Evolutionary conservation across 2,113 vertebrate species (phyloP).

Genomic region (Oncorhynchus nerka): DNA sequence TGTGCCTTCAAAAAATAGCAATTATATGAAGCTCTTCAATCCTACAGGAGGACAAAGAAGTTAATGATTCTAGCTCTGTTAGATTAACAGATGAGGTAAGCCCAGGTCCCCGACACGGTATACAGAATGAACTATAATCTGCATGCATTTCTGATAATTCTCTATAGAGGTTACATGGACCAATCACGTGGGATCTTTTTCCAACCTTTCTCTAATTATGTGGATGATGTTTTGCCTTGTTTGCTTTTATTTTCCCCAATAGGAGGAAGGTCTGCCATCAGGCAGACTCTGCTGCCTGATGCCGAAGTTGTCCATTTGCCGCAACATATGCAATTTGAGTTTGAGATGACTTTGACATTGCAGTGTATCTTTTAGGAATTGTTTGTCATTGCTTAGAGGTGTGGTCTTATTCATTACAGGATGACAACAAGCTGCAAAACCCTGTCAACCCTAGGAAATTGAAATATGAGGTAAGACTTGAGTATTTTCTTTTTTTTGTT

Average conservation of each 20-base stretch:
- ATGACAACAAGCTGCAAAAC: conserved; percentile 54
- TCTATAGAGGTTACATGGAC: neutral
- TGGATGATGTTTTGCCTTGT: neutral
- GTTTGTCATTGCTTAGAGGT: neutral
- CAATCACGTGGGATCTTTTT: neutral
- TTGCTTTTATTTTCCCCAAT: neutral
- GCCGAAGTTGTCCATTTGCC: too few relatives aligned
- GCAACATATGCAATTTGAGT: too few relatives aligned
- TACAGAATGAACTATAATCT: conserved; percentile 21
- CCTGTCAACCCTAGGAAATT: conserved; percentile 48
- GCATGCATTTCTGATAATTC: conserved; percentile 30
- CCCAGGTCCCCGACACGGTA: conserved; percentile 24
- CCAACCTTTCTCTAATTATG: neutral
- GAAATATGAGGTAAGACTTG: conserved; percentile 69
- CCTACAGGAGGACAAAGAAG: conserved; percentile 53
- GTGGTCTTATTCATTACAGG: conserved; percentile 50
- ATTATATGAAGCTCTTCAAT: too few relatives aligned
- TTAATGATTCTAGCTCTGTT: conserved; percentile 60
- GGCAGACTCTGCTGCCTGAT: too few relatives aligned
- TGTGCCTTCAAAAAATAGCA: too few relatives aligned
- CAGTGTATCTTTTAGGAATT: neutral
- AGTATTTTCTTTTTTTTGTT: neutral
- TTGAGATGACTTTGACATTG: neutral
- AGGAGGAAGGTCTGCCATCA: too few relatives aligned
- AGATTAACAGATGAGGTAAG: conserved; percentile 61